Evolutionary conservation across 1,140 invertebrate genomes (phyloP).

Genomic region (Trichonephila clavipes): DNA sequence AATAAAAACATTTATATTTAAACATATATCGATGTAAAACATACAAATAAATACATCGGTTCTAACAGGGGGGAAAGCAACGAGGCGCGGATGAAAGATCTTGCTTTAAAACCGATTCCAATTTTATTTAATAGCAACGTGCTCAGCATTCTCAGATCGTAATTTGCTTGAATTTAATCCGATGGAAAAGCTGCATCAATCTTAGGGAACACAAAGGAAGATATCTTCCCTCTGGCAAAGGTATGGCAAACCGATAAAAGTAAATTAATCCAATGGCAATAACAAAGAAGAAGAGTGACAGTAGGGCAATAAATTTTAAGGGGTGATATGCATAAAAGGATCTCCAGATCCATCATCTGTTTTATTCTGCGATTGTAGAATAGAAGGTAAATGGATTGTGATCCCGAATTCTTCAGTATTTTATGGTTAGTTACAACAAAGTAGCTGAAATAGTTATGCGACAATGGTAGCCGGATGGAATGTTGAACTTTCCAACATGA

Average conservation of each 20-base stretch:
- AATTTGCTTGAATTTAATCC: constrained; percentile 25
- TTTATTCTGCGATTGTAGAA: no score
- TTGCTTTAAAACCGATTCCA: background rate
- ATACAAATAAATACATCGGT: no score
- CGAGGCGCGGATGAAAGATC: background rate
- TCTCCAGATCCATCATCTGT: background rate
- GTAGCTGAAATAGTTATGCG: no score
- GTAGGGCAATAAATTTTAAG: background rate
- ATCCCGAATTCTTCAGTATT: no score
- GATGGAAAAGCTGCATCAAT: constrained; percentile 4
- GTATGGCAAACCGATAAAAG: background rate
- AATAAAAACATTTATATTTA: no score
- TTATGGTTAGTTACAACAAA: no score
- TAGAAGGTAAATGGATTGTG: no score
- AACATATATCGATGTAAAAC: no score
- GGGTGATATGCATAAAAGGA: background rate
- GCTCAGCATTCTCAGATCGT: background rate
- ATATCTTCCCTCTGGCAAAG: background rate
- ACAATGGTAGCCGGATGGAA: no score
- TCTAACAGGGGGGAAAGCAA: no score
- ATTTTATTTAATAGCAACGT: background rate
- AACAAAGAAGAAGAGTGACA: background rate
- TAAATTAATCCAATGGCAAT: background rate
- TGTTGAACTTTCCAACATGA: no score
- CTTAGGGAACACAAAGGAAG: background rate